Conservation (phyloP, 2,888 invertebrate species). For the Lycia hirtaria region DNA sequence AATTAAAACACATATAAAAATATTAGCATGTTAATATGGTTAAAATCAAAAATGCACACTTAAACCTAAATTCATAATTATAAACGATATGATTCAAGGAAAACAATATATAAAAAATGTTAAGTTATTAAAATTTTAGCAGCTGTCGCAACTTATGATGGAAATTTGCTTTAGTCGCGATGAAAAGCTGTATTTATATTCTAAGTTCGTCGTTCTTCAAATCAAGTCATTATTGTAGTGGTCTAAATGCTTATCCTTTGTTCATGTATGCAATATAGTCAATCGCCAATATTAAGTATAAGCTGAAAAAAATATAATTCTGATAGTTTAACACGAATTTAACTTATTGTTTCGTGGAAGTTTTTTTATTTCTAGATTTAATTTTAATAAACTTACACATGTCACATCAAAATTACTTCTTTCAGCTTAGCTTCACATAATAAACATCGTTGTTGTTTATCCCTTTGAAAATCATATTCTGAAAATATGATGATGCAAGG, state of each 20-base stretch:
- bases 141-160: constrained; percentile 47
- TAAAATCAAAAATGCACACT: constrained; percentile 82
- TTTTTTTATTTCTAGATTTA: neutral
- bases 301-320: constrained; percentile 29
- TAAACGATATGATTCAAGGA: constrained; percentile 60
- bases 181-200: constrained; percentile 42
- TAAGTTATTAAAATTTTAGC: constrained; percentile 76
- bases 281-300: constrained; percentile 51
- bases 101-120: constrained; percentile 66
- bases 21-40: constrained; percentile 81
- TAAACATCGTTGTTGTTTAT: constrained; percentile 22
- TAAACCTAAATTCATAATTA: constrained; percentile 68
- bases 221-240: constrained; percentile 69
- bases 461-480: constrained; percentile 74
- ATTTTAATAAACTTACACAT: neutral
- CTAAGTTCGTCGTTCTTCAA: constrained; percentile 68
- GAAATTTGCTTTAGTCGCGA: constrained; percentile 35
- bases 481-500: constrained; percentile 73
- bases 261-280: constrained; percentile 56
- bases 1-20: constrained; percentile 63
- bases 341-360: neutral
- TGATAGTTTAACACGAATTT: constrained; percentile 10
- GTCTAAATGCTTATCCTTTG: constrained; percentile 62
- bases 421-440: constrained; percentile 36
- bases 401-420: constrained; percentile 35